Conservation (phyloP, 1,140 invertebrate genomes). For the Apis florea region DNA sequence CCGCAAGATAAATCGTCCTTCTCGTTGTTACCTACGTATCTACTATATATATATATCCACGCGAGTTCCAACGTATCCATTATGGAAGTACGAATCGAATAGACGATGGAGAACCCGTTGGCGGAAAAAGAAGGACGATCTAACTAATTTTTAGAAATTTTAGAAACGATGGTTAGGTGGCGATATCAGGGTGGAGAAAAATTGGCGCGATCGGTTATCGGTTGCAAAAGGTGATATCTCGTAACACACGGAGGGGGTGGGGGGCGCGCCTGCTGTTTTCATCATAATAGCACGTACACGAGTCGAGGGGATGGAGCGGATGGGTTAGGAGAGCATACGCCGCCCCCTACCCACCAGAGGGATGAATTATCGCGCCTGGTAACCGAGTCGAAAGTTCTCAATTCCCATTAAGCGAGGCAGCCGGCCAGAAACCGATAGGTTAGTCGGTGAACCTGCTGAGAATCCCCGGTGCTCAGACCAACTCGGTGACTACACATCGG, state of each 20-base stretch:
- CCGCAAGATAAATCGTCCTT: background rate
- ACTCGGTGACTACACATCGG: slow-evolving; percentile 52
- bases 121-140: too few species aligned
- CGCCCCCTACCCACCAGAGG: slow-evolving; percentile 48
- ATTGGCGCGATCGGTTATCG: slow-evolving; percentile 45
- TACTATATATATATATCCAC: too few species aligned
- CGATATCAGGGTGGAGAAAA: slow-evolving; percentile 5
- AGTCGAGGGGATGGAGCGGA: slow-evolving; percentile 24
- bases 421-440: slow-evolving; percentile 76
- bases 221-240: background rate
- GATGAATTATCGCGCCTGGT: slow-evolving; percentile 72
- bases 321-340: slow-evolving; percentile 47
- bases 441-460: slow-evolving; percentile 67
- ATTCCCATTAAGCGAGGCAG: slow-evolving; percentile 76
- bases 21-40: background rate
- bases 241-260: background rate
- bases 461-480: slow-evolving; percentile 59
- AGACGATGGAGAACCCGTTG: too few species aligned
- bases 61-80: too few species aligned
- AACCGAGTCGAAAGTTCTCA: slow-evolving; percentile 74
- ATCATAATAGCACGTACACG: slow-evolving; percentile 33
- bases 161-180: too few species aligned
- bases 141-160: too few species aligned
- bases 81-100: too few species aligned
- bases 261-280: slow-evolving; percentile 37